phyloP scores from a whole-genome alignment of 2,797 vertebrate genomes.

The Apogon talboti region DNA sequence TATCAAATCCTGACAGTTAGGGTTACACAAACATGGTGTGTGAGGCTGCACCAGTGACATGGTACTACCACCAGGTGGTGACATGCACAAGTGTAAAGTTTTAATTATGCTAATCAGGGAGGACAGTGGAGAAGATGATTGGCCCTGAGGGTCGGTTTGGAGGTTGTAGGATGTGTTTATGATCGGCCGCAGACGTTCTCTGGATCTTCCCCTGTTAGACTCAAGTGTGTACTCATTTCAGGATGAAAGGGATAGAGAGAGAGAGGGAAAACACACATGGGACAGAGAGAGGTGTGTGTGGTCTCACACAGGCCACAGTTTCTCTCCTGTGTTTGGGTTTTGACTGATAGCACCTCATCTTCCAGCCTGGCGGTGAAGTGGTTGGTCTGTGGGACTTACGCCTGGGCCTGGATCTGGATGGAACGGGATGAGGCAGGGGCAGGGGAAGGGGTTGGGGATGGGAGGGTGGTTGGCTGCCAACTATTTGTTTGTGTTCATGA shows the following conservation, averaged over 20 bases:
- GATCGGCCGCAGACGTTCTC: conserved; percentile 13
- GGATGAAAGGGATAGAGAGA: neutral
- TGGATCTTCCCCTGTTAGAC: conserved; percentile 20
- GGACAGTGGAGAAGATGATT: conserved; percentile 37
- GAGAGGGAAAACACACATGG: neutral
- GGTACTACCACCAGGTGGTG: conserved; percentile 85
- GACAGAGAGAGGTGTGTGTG: conserved; percentile 2
- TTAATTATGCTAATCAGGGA: conserved; percentile 79
- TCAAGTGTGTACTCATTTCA: conserved; percentile 5
- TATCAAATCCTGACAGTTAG: neutral
- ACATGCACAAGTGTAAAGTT: conserved; percentile 81
- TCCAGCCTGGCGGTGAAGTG: conserved; percentile 61
- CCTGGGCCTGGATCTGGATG: conserved; percentile 30
- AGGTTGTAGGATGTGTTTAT: conserved; percentile 23
- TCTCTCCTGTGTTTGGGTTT: conserved; percentile 48
- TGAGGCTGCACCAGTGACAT: conserved; percentile 66
- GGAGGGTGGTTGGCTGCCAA: conserved; percentile 50
- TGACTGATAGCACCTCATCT: conserved; percentile 45
- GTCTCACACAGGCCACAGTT: conserved; percentile 30
- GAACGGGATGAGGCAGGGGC: conserved; percentile 35
- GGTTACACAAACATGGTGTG: conserved; percentile 28
- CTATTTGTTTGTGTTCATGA: conserved; percentile 78
- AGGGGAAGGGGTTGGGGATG: conserved; percentile 10
- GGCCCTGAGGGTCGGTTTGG: conserved; percentile 11
- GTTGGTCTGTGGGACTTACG: conserved; percentile 39